A percentile compares a stretch with the other conserved stretches of the same genome.
phyloP scores from a whole-genome alignment of 1,140 invertebrate species.

The Zaprionus capensis region DNA sequence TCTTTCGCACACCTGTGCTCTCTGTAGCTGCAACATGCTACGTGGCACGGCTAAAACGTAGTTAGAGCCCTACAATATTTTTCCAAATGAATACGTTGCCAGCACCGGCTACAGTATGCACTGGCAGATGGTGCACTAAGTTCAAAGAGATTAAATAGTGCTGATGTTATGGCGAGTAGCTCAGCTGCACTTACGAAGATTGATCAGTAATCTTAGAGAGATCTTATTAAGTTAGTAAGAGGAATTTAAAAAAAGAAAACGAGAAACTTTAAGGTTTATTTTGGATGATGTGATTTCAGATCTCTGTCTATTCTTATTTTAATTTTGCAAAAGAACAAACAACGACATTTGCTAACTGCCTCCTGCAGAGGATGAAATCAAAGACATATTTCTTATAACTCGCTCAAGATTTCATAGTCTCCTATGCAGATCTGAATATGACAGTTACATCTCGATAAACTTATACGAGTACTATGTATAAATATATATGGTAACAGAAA shows the following conservation, averaged over 20 bases:
- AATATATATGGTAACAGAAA: no score
- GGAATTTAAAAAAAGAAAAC: neutral
- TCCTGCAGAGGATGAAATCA: no score
- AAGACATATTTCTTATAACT: no score
- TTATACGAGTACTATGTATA: no score
- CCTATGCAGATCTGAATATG: no score
- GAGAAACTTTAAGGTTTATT: neutral
- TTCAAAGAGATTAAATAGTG: neutral
- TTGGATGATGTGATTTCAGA: neutral
- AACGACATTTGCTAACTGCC: no score
- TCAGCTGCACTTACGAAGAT: neutral
- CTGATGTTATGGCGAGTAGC: neutral
- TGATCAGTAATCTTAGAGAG: neutral
- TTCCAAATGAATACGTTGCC: conserved; percentile 29
- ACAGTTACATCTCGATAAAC: no score
- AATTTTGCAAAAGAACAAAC: no score
- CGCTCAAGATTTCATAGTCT: no score
- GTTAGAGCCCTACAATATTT: conserved; percentile 26
- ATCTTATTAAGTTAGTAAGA: neutral
- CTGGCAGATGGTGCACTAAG: neutral
- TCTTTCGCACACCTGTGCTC: neutral
- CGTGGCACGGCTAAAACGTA: conserved; percentile 18
- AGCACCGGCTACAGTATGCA: conserved; percentile 26
- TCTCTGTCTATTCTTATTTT: no score
- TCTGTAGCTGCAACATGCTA: neutral